Percentiles rank a stretch among this genome's conserved stretches.
phyloP scores from a whole-genome alignment of 2,888 invertebrate genomes.

The Pecten maximus region DNA sequence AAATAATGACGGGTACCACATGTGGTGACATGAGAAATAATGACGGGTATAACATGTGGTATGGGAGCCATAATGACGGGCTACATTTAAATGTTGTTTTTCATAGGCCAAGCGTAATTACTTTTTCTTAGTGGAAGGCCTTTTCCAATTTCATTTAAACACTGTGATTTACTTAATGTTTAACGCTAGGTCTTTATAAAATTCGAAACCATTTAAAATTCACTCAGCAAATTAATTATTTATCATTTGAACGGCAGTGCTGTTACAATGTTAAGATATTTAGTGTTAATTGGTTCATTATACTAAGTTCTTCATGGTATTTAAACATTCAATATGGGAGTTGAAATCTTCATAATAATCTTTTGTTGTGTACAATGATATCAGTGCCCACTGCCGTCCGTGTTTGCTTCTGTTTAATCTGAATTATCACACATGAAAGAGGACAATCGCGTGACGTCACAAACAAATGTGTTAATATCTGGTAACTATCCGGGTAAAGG shows the following conservation, averaged over 20 bases:
- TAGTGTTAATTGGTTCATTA: background rate
- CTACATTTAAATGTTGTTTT: too few species aligned
- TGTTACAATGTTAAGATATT: background rate
- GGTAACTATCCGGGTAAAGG: background rate
- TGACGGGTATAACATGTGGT: too few species aligned
- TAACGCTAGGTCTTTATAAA: background rate
- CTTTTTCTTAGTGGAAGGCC: background rate
- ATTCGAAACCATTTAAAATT: background rate
- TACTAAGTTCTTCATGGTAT: background rate
- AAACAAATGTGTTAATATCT: background rate
- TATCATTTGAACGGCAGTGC: background rate
- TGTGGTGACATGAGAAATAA: too few species aligned
- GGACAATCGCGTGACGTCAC: background rate
- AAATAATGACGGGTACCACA: too few species aligned
- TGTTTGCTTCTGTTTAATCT: background rate
- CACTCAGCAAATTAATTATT: background rate
- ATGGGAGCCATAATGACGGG: too few species aligned
- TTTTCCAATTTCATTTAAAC: background rate
- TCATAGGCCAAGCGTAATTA: background rate
- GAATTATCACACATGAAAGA: background rate
- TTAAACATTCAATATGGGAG: background rate
- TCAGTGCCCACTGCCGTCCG: background rate
- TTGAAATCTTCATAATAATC: background rate
- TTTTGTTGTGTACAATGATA: background rate
- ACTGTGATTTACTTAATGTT: background rate